Evolutionary conservation across 2,113 vertebrate genomes (phyloP).

Genomic region (Aspidoscelis tigris): DNA sequence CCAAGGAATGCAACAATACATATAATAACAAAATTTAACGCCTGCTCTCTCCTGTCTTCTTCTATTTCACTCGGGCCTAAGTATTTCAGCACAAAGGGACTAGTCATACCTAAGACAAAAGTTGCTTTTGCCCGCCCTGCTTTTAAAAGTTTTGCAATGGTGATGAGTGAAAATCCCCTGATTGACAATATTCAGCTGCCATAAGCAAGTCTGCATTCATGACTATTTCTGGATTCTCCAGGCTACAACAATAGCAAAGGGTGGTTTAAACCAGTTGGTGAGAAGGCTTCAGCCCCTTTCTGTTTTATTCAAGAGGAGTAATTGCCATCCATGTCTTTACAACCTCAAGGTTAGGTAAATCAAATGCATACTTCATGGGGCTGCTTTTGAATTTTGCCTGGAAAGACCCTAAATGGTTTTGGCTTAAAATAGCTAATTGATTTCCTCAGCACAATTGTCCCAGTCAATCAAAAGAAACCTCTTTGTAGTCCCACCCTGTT

Average conservation of each 20-base stretch:
- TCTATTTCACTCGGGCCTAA: no score
- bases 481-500: not conserved
- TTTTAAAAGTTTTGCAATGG: no score
- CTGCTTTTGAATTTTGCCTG: not conserved
- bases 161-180: no score
- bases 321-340: not conserved
- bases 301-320: not conserved
- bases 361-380: not conserved
- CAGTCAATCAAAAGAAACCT: constrained; percentile 3
- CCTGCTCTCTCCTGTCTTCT: no score
- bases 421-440: not conserved
- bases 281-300: not conserved
- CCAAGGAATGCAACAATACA: no score
- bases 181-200: no score
- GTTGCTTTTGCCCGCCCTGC: no score
- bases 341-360: not conserved
- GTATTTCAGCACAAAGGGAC: no score
- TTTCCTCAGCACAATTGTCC: not conserved
- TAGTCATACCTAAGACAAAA: no score
- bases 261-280: not conserved
- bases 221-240: not conserved
- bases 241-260: not conserved
- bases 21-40: no score
- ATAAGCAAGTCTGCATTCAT: no score
- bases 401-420: not conserved